These are phyloP conservation scores for Turnix velox DNA, from an alignment of 2,113 vertebrate species.

Conservation along the genomic window DNA sequence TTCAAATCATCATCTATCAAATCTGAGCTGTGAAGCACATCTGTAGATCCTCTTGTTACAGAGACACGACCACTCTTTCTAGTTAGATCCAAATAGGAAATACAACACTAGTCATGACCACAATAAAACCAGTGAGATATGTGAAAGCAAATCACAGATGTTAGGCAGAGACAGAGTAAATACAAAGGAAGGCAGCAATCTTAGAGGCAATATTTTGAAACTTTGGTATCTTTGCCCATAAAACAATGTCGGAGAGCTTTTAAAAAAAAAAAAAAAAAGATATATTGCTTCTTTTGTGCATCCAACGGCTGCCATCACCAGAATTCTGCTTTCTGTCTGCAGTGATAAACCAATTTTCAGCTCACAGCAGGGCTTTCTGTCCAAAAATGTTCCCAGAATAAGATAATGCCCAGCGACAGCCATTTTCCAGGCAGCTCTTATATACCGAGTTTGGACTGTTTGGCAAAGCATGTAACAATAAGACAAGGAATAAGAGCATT, in stretches of 20 bases:
- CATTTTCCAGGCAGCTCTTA: background rate
- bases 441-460: too few species aligned
- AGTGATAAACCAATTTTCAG: background rate
- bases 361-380: background rate
- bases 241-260: background rate
- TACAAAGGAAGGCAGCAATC: background rate
- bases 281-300: background rate
- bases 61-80: background rate
- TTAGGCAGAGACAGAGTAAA: background rate
- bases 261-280: background rate
- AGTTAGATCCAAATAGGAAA: background rate
- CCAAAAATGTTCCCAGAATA: background rate
- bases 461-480: too few species aligned
- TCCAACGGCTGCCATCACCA: background rate
- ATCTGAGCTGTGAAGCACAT: background rate
- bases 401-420: background rate
- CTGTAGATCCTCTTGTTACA: accelerated
- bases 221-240: background rate
- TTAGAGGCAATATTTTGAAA: background rate
- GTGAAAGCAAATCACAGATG: background rate
- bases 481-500: too few species aligned
- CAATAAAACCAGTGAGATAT: background rate
- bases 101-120: background rate
- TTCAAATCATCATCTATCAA: background rate
- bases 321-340: background rate